Conservation (phyloP, 2,888 invertebrate species). For the Chrysolina americana region DNA sequence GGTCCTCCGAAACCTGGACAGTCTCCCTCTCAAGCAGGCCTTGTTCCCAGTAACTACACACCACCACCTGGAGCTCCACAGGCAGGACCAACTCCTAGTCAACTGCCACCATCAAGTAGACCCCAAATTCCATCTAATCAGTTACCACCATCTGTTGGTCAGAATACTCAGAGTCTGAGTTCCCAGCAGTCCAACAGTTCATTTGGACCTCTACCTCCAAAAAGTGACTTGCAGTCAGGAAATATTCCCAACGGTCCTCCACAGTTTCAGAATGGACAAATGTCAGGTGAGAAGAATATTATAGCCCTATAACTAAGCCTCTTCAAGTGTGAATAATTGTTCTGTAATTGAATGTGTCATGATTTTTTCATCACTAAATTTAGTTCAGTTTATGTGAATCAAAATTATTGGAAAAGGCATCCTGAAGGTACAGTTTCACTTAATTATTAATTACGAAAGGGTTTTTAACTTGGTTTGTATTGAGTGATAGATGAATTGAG, state of each 20-base stretch:
- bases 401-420: too few relatives aligned
- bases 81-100: slow-evolving; percentile 43
- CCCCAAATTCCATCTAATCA: slow-evolving; percentile 48
- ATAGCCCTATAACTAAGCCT: background rate
- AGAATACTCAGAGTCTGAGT: slow-evolving; percentile 38
- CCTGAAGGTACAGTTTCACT: too few relatives aligned
- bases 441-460: too few relatives aligned
- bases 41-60: slow-evolving; percentile 21
- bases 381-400: too few relatives aligned
- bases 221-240: slow-evolving; percentile 34
- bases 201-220: slow-evolving; percentile 30
- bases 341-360: too few relatives aligned
- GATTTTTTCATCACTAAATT: too few relatives aligned
- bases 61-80: slow-evolving; percentile 36
- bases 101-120: slow-evolving; percentile 46
- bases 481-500: too few relatives aligned
- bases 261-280: slow-evolving; percentile 50
- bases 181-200: slow-evolving; percentile 29
- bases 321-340: background rate
- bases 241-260: slow-evolving; percentile 47
- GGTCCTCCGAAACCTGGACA: slow-evolving; percentile 48
- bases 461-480: too few relatives aligned
- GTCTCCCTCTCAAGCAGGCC: slow-evolving; percentile 33
- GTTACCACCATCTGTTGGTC: slow-evolving; percentile 55
- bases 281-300: slow-evolving; percentile 35